Conservation (phyloP, 2,113 vertebrate genomes). For the Petroica traversi region DNA sequence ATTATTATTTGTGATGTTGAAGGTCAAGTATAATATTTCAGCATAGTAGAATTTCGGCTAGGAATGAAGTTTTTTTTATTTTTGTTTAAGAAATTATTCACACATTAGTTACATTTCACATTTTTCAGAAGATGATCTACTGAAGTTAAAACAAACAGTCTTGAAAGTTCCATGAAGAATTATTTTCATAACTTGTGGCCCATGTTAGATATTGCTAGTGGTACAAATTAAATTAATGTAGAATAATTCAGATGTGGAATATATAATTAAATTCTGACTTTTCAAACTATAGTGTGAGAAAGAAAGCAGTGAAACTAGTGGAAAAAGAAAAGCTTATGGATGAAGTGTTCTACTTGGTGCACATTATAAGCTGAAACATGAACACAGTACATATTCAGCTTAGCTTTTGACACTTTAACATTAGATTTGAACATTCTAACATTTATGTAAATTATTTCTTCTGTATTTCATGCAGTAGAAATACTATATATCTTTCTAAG, state of each 20-base stretch:
- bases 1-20: background rate
- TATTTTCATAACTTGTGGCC: background rate
- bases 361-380: background rate
- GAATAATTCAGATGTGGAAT: background rate
- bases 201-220: background rate
- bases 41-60: background rate
- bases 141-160: constrained; percentile 15
- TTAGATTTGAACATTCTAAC: background rate
- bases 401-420: background rate
- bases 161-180: background rate
- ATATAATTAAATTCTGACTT: constrained; percentile 3
- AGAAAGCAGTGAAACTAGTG: background rate
- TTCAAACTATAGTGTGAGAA: background rate
- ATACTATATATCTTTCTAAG: background rate
- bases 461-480: background rate
- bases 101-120: background rate
- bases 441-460: background rate
- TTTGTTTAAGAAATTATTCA: background rate
- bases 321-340: background rate
- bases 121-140: background rate
- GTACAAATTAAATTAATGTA: constrained; percentile 3
- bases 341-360: background rate
- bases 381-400: background rate
- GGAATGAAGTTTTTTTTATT: background rate
- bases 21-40: background rate